Base-by-base conservation (phyloP, 1,140 invertebrate species). In the Aphis craccivora region DNA sequence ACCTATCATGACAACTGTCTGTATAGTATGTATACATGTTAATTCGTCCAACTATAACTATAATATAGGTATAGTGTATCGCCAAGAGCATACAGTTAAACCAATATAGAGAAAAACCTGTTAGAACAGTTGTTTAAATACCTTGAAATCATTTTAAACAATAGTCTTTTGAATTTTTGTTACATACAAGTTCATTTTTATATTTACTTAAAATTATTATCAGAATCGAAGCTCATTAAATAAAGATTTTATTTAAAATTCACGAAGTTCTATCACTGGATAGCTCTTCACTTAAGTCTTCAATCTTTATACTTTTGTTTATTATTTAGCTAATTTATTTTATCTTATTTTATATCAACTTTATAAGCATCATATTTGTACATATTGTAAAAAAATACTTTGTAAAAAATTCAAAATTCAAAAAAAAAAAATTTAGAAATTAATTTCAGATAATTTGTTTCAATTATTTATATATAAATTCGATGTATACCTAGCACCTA, bases 81-180 rank as follows among this genome's bases (percentile, higher is more conserved):
- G 55, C 55, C 25, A 90, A 60, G 89, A 90, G 88, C 89, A 90
- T 23, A 88, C 30, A 35, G 35, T 67, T 60, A 90, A 90, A 90
- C 53, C 53, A 60, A 90, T 67, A 60, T 14, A 90, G 89, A 90
- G 89, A n/a, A 90, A 90, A 90, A 60, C 53, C 55, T 90, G 53
- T 90, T 90, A 67, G 37, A 90, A 90, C 55, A 90, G 89, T 60
- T 90, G 55, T 67, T n/a, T 7, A 43, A 90, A 43, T 43, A 90
- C 89, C 37, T 90, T 90, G 53, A 90, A 90, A 67, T 90, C 9
- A 8, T 90, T 90, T 60, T 43, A 35, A 76, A 90, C 40, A 90
- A 90, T 90, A 67, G 43, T 67, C 88, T 90, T 90, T 90, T 90
- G 2, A 67, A 90, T 45, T 90, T 60, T 67, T 53, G 25, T 20